Conservation (phyloP, 2,113 vertebrate species). For the Burhinus oedicnemus region DNA sequence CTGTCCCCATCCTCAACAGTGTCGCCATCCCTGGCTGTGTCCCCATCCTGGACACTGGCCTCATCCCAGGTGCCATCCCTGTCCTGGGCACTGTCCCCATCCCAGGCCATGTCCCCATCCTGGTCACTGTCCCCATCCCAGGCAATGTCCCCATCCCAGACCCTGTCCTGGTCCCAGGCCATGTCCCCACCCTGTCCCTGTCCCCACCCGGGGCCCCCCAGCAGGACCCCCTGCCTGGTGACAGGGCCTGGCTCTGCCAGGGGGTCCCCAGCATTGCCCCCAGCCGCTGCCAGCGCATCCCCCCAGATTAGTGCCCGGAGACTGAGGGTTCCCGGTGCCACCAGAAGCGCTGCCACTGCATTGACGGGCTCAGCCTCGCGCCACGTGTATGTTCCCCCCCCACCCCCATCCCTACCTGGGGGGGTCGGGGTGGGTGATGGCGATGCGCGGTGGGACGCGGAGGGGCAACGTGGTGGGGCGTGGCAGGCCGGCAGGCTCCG, state of each 20-base stretch:
- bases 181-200: neutral
- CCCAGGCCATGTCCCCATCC: neutral
- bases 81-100: neutral
- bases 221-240: neutral
- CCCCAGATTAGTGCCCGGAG: neutral
- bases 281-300: neutral
- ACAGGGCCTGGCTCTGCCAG: too few species aligned
- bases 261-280: neutral
- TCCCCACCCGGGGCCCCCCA: neutral
- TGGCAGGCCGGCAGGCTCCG: slow-evolving; percentile 67
- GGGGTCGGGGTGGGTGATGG: slow-evolving; percentile 79
- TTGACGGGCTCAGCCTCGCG: neutral
- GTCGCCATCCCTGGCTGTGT: too few species aligned
- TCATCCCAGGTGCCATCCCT: too few species aligned
- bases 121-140: too few species aligned
- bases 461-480: slow-evolving; percentile 84
- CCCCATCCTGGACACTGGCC: too few species aligned
- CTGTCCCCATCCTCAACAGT: too few species aligned
- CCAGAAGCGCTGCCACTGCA: neutral
- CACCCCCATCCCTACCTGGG: slow-evolving; percentile 73
- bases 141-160: neutral
- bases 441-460: slow-evolving; percentile 81
- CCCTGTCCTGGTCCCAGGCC: neutral
- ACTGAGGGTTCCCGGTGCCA: neutral
- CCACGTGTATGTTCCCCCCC: neutral